Evolutionary conservation across 2,888 invertebrate genomes (phyloP), one percentile per base, ranked within the genome.

Genomic region (Hypolimnas misippus): DNA sequence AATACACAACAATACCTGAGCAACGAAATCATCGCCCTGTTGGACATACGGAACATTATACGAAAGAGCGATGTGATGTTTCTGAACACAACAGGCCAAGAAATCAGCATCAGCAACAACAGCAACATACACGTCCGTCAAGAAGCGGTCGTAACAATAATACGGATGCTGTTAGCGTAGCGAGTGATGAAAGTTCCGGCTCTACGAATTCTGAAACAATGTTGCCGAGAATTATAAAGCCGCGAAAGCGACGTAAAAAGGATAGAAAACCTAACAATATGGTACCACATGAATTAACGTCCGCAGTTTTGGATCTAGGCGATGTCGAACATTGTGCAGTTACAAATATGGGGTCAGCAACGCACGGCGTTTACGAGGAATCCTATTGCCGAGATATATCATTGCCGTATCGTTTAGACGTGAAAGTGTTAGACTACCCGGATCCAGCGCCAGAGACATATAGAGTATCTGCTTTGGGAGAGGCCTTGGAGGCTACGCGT

Each of bases 191-290:
- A 88, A 95, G 96, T 87, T 95, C 95, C 73, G 94, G 94, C 63
- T 92, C 92, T 49, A 89, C 87, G 49, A 92, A 92, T 76, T 92
- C 95, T 8, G 96, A 96, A 79, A 96, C 95, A 70, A 96, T 96
- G 87, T 89, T 97, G 78, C 97, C 97, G 69, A 93, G 97, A 73
- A 97, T 97, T 69, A 97, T 97, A 76, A 97, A 97, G 84, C 97
- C 97, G 5, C 92, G 97, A 54, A 97, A 97, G 82, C 94, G 97
- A 56, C 94, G 97, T 81, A 97, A 97, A 94, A 97, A 97, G 87
- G 97, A 97, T 82, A 93, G 97, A 72, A 96, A 97, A 86, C 96
- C 96, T 35, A 90, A 93, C 70, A 93, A 91, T 73, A 92, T 92
- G 60, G 81, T 81, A 73, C 81, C 89, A 69, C 92, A 92, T 70